Evolutionary conservation across 2,888 invertebrate species (phyloP).

Genomic region (Biston betularia): DNA sequence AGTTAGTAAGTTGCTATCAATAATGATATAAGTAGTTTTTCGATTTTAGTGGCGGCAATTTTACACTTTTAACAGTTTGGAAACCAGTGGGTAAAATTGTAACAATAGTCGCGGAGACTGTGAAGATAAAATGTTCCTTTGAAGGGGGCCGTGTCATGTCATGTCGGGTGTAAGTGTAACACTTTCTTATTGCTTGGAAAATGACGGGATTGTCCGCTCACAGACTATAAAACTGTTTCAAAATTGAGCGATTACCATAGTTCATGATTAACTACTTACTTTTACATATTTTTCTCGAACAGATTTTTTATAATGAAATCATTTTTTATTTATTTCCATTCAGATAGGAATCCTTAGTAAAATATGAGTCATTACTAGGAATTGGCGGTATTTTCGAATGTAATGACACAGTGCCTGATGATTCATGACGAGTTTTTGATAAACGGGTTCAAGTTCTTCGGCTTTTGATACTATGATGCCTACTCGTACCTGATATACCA

Average conservation of each 20-base stretch:
- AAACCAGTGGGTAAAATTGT: constrained; percentile 12
- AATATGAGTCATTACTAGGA: constrained; percentile 23
- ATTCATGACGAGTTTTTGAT: constrained; percentile 27
- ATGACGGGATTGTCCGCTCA: constrained; percentile 33
- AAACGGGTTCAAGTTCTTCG: constrained; percentile 22
- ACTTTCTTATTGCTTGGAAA: constrained; percentile 41
- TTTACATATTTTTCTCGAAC: background rate
- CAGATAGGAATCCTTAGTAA: constrained; percentile 2
- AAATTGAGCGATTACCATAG: too few relatives aligned
- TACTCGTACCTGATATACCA: background rate
- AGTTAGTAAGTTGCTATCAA: too few relatives aligned
- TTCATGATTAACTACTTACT: background rate
- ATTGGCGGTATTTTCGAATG: constrained; percentile 27
- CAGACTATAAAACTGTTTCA: background rate
- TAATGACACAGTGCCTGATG: constrained; percentile 15
- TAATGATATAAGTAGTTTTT: too few relatives aligned
- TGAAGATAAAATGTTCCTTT: constrained; percentile 71
- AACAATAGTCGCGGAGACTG: constrained; percentile 59
- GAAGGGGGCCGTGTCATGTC: constrained; percentile 65
- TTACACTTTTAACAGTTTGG: constrained; percentile 2
- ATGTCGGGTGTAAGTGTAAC: constrained; percentile 52
- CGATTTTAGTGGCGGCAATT: too few relatives aligned
- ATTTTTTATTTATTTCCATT: constrained; percentile 10
- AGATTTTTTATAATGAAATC: background rate
- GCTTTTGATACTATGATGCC: background rate